Base-by-base conservation (phyloP, 1,140 invertebrate genomes). In the Leptinotarsa defecta region DNA sequence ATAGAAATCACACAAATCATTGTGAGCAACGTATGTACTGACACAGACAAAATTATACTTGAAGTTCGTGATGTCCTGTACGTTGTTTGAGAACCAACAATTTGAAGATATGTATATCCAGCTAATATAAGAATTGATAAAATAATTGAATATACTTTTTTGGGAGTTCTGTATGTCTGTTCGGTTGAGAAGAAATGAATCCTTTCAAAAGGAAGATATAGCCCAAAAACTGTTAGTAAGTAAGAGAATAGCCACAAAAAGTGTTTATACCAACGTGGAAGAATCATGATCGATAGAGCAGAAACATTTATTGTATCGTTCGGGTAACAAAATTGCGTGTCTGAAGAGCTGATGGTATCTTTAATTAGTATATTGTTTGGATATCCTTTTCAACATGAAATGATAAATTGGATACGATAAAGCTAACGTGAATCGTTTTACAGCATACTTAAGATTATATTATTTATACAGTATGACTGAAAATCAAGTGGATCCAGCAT, bases 1-100 rank as follows among this genome's bases (percentile, higher is more conserved):
- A 63, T 73, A 64, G 57, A 62, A 22, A 73, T n/a, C 19, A 73
- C 19, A 27, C 57, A 62, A 27, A 73, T 73, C 20, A 73, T 27
- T 20, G 61, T 73, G 5, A 73, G 27, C n/a, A 19, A 19, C 13
- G 71, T 73, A 19, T 62, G 15, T 15, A 48, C 19, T 13, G 57
- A 73, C 15, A 61, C 57, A 13, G 43, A 20, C 5, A 73, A 63
- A 43, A 73, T 63, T 24, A 73, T 48, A 62, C 43, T 63, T 13
- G 71, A 73, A 15, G 71, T 73, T 48, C 71, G 52, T 43, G 27
- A n/a, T 62, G 61, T 43, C 17, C 57, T 73, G 34, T 63, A 73
- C 17, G 27, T 62, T 22, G 20, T 63, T 17, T 34, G 62, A 27
- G 34, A 27, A 61, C 71, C 71, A 19, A 34, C 19, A 49, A 22